Evolutionary conservation across 2,797 vertebrate genomes (phyloP), one percentile per base, ranked within the genome.

Genomic region (Neomorphus geoffroyi): DNA sequence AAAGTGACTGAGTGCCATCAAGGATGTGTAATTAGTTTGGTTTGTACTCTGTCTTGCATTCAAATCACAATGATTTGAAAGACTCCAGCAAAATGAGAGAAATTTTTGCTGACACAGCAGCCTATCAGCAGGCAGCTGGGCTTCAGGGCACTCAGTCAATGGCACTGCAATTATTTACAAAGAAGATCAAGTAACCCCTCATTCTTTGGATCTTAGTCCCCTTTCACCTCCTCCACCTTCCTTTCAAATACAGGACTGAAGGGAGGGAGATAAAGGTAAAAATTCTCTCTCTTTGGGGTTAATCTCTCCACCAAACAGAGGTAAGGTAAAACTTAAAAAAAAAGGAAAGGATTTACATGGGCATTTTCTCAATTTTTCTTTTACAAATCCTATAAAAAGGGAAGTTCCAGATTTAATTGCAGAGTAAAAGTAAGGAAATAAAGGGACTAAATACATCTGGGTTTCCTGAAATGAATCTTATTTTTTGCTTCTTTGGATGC

Each of bases 91-190:
- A 84, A 81, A 58, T 18, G 70, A 67, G 66, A 81, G 28, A 56
- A 27, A n/a, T 58, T 90, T 90, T 81, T 88, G 95, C 90, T 90
- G 83, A 82, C 2, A 11, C 33, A 57, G 56, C 51, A 53, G 39
- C 41, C 82, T 91, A 72, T 41, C 88, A 89, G 88, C 79, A 91
- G 72, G 75, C 72, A 91, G 64, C 85, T 84, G 85, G 39, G 89
- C 82, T 90, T 58, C 56, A 7, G 89, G 89, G 85, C 87, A 46
- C 64, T 73, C 79, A 41, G 46, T 92, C 72, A 83, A 69, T 69
- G 48, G 77, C 56, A 88, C 4, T 9, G 66, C 61, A 86, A 84
- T 93, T 95, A 92, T 86, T 93, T 86, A 84, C 87, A 92, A 79
- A 90, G 78, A 74, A 73, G 67, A 94, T 75, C 82, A 81, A 96